phyloP scores from a whole-genome alignment of 37 sponge, comb jelly and placozoan species.

The Axinella damicornis region DNA sequence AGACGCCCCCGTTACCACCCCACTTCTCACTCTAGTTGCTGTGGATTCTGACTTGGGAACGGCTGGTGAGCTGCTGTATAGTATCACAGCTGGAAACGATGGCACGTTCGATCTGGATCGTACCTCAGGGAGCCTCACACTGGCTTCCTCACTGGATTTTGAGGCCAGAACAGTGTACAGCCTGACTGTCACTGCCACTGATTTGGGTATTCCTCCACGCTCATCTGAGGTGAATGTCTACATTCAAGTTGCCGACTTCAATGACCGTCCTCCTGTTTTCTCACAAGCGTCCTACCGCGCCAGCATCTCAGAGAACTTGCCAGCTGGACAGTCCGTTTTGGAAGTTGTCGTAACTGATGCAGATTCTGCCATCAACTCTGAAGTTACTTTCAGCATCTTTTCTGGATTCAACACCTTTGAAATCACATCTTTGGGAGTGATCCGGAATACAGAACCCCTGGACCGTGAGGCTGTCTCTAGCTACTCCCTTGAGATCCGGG shows the following conservation, averaged over 20 bases:
- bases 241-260: constrained; percentile 52
- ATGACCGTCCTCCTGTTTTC: constrained; percentile 60
- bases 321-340: constrained; percentile 24
- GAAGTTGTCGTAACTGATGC: constrained; percentile 40
- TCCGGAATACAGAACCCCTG: constrained; percentile 11
- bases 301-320: constrained; percentile 39
- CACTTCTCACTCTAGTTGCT: constrained; percentile 44
- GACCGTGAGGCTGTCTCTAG: constrained; percentile 48
- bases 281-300: constrained; percentile 26
- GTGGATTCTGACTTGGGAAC: constrained; percentile 53
- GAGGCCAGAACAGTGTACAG: constrained; percentile 9
- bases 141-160: constrained; percentile 47
- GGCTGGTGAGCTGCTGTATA: constrained; percentile 24
- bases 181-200: constrained; percentile 51
- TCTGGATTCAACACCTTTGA: constrained; percentile 35
- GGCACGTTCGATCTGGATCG: constrained; percentile 38
- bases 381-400: constrained; percentile 27
- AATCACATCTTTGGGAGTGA: constrained; percentile 38
- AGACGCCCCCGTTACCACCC: not conserved
- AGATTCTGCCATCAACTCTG: constrained; percentile 53
- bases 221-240: constrained; percentile 22
- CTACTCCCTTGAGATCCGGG: constrained; percentile 41
- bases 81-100: constrained; percentile 16
- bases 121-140: constrained; percentile 39
- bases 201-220: constrained; percentile 45